Conservation (phyloP, 1,140 invertebrate species). For the Dysdera silvatica region DNA sequence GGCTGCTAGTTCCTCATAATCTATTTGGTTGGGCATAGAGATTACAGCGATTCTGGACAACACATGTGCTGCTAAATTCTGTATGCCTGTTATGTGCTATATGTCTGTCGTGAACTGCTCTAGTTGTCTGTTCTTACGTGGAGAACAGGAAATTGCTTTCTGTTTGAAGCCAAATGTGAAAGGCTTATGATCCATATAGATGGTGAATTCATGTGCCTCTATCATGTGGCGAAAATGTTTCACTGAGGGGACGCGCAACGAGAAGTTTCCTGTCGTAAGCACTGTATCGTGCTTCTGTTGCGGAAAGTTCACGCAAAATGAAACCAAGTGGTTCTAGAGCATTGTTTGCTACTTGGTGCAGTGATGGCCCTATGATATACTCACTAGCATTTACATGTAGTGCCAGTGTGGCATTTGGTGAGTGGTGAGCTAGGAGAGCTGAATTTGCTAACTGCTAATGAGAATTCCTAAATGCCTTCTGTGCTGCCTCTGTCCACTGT, state of each 20-base stretch:
- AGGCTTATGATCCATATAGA: constrained; percentile 37
- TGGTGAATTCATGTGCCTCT: constrained; percentile 35
- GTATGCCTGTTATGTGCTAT: constrained; percentile 38
- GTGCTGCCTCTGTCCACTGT: constrained; percentile 16
- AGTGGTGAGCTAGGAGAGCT: not conserved
- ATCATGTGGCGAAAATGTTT: constrained; percentile 35
- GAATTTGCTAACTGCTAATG: constrained; percentile 36
- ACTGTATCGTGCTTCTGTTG: constrained; percentile 11
- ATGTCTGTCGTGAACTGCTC: constrained; percentile 43
- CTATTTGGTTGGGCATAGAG: not conserved
- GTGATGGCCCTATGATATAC: not conserved
- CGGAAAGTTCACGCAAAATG: constrained; percentile 10
- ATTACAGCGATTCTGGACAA: constrained; percentile 9
- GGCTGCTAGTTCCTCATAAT: constrained; percentile 3
- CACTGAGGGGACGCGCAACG: constrained; percentile 32
- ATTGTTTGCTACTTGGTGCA: not conserved
- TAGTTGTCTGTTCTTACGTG: too few relatives aligned
- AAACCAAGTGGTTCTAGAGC: constrained; percentile 13
- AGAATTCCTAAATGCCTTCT: constrained; percentile 38
- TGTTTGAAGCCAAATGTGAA: constrained; percentile 32
- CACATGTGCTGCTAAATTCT: constrained; percentile 35
- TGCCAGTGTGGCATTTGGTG: not conserved
- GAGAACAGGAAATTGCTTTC: constrained; percentile 17
- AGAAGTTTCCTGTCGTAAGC: constrained; percentile 29
- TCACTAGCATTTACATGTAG: not conserved